Percentiles rank a stretch among this genome's conserved stretches.
These are phyloP conservation scores for Macrophya alboannulata DNA, from an alignment of 2,888 invertebrate genomes.

Conservation along the genomic window DNA sequence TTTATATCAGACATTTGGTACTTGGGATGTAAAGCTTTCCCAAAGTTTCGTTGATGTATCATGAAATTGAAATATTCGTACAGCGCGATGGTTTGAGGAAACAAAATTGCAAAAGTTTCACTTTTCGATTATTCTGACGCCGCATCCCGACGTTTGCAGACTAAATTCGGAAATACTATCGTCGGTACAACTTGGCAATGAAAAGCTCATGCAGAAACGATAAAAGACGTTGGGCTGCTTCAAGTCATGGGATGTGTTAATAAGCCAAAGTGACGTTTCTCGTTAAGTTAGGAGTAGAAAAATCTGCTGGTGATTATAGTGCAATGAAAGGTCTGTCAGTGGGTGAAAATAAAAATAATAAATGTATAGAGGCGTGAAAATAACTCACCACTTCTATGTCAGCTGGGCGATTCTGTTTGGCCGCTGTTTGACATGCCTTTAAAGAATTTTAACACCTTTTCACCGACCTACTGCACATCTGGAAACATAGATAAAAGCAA, in stretches of 20 bases:
- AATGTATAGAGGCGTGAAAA: neutral
- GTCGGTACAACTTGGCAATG: neutral
- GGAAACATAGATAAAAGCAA: conserved; percentile 5
- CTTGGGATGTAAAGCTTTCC: neutral
- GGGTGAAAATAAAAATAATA: neutral
- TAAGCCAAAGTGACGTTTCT: neutral
- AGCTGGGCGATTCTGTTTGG: conserved; percentile 66
- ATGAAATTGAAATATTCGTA: too few species aligned
- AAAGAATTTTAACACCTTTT: conserved; percentile 44
- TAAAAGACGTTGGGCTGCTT: neutral
- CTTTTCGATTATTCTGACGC: neutral
- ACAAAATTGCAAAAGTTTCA: neutral
- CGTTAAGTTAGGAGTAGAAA: neutral
- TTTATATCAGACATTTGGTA: neutral
- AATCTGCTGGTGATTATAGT: neutral
- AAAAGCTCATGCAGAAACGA: neutral
- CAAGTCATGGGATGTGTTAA: neutral
- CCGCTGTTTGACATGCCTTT: conserved; percentile 65
- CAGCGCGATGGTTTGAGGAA: neutral
- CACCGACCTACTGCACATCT: conserved; percentile 28
- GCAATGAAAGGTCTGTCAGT: neutral
- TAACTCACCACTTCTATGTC: conserved; percentile 68
- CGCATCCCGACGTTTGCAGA: neutral
- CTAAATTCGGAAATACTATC: neutral
- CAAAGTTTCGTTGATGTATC: neutral